Base-by-base conservation (phyloP, 2,888 invertebrate genomes). In the Aphrophora alni region DNA sequence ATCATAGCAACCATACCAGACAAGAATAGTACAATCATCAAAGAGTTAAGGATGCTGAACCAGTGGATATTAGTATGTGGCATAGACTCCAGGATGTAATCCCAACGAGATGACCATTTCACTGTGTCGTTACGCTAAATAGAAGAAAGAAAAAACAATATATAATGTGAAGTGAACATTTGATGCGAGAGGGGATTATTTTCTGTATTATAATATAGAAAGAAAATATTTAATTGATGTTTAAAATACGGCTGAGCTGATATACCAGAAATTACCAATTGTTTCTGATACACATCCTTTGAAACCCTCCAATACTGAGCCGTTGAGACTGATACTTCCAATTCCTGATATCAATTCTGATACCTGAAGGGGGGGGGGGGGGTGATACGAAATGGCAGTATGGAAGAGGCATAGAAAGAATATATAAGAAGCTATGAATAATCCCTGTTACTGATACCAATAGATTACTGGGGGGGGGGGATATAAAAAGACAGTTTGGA, bases 1-100 rank as follows among this genome's bases (percentile, higher is more conserved):
- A 99, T 99, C 99, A 99, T 99, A 33, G 98, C 99, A 21, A 99
- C 98, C 99, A 99, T 99, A 84, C 99, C 99, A 84, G 98, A 97
- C 25, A 99, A 90, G 89, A 99, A 99, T 38, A 98, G 89, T 1
- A 98, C 98, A 86, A 99, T 99, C 80, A 99, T 98, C 85, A 99
- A 90, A 0, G 98, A 98, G 89, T 99, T 99, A 83, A 99, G 91
- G 87, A 99, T 99, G 84, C 98, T 98, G 88, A 99, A 98, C 99
- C 98, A 99, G 88, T 99, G 98, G 86, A 99, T 98, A 88, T 98
- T 98, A 0, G 98, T 97, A 88, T 98, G 98, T 0, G 98, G 98
- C 95, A 98, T 97, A 0, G 98, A 98, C 89, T 98, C 98, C 81
- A 99, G 90, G 83, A 99, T 98, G 88, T 99, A 99, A 89, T 99